Conservation (phyloP, 2,888 invertebrate genomes). For the Patella caerulea region DNA sequence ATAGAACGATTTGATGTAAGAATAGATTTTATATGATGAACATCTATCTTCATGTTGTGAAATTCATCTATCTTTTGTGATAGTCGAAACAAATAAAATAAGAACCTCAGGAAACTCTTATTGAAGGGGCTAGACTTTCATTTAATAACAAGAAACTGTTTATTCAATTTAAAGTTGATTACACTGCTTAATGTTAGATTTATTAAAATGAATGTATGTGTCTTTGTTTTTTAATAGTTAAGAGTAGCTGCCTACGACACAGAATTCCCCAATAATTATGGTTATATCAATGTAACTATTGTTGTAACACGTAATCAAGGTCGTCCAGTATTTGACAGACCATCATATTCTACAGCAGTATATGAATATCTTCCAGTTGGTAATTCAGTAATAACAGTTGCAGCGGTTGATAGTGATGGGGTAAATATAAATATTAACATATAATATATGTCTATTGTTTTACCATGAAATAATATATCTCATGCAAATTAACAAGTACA, state of each 20-base stretch:
- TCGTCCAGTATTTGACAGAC: background rate
- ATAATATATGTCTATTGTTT: too few relatives aligned
- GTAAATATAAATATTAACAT: background rate
- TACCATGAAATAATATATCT: too few relatives aligned
- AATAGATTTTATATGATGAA: background rate
- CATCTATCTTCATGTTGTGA: too few relatives aligned
- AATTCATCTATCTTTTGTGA: too few relatives aligned
- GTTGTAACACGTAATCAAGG: background rate
- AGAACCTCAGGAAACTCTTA: too few relatives aligned
- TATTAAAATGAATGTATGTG: background rate
- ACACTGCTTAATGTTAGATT: too few relatives aligned
- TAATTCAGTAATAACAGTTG: background rate
- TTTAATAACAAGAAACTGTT: too few relatives aligned
- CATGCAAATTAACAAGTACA: too few relatives aligned
- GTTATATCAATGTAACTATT: background rate
- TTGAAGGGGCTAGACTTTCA: too few relatives aligned
- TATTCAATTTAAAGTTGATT: too few relatives aligned
- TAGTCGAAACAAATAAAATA: too few relatives aligned
- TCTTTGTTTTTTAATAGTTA: background rate
- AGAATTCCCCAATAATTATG: background rate
- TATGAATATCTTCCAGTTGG: slow-evolving; percentile 1
- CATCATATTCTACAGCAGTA: background rate
- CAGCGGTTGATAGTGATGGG: background rate
- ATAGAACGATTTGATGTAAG: background rate
- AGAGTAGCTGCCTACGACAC: background rate